Evolutionary conservation across 2,888 invertebrate species (phyloP), one percentile per base, ranked within the genome.

Genomic region (Thymelicus lineola): DNA sequence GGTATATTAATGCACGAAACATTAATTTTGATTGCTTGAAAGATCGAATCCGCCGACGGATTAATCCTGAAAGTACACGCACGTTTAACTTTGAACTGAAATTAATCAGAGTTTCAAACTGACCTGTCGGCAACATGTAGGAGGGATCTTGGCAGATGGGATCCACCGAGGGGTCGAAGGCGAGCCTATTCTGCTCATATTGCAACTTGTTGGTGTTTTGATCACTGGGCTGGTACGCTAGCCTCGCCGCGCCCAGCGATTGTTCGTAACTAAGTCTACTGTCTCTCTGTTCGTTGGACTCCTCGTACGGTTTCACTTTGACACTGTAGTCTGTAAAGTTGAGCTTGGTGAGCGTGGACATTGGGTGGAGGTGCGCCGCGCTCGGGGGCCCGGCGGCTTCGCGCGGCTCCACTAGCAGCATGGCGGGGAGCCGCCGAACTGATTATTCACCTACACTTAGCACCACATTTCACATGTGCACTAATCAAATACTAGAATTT

Each of bases 381-480:
- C 89, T 90, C 85, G 91, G 89, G 75, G 91, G 91, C 88, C 96
- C 96, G 90, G 96, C 96, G 86, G 96, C 95, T 93, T 96, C 96
- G 87, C 95, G 95, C 82, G 95, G 95, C 95, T 96, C 96, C 90
- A 96, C 96, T 85, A 96, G 95, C 89, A 96, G 96, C 96, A 96
- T 96, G 89, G 95, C 94, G 90, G 94, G 89, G 86, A 90, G 87
- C 90, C 91, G 89, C 84, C 87, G 81, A 84, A 79, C 80, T 81
- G 82, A 17, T 15, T 80, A 81, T 78, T 77, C 80, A 83, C 53
- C 83, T 78, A 79, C 83, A 88, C 79, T 75, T 78, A 87, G 83
- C 84, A 86, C 82, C 82, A 83, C 89, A 88, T 89, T 79, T 82
- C 83, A 81, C 82, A 77, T 66, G 59, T 70, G 55, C 75, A 75